These are phyloP conservation scores for Dryococelus australis DNA, from an alignment of 2,888 invertebrate genomes.

Conservation along the genomic window DNA sequence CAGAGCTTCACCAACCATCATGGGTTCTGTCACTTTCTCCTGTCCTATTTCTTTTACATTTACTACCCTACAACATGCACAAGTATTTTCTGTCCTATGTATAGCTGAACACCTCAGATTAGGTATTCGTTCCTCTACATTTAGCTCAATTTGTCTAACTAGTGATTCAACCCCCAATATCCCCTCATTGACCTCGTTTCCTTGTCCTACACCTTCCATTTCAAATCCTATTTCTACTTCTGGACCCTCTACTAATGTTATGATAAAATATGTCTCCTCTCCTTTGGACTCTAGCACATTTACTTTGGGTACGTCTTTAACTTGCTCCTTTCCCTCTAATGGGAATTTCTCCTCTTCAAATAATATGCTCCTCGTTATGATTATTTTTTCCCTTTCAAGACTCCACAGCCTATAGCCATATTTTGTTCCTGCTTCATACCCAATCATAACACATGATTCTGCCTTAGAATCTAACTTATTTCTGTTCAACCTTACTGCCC, in stretches of 20 bases:
- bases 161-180: no score
- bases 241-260: no score
- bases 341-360: slow-evolving; percentile 13
- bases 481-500: no score
- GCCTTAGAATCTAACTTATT: no score
- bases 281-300: no score
- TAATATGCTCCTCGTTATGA: neutral
- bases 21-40: no score
- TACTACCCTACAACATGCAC: slow-evolving; percentile 26
- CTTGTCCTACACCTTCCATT: neutral
- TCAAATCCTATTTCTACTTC: neutral
- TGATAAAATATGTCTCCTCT: no score
- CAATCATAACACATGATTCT: no score
- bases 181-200: slow-evolving; percentile 17
- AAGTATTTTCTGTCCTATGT: slow-evolving; percentile 31
- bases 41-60: slow-evolving; percentile 18
- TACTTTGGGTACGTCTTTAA: no score
- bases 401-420: slow-evolving; percentile 35
- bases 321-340: neutral
- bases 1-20: no score
- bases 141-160: no score
- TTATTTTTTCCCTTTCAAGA: slow-evolving; percentile 32
- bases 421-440: slow-evolving; percentile 34
- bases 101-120: slow-evolving; percentile 23
- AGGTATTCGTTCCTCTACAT: slow-evolving; percentile 18